Evolutionary conservation across 2,113 vertebrate species (phyloP).

Genomic region (Bambusicola thoracicus): DNA sequence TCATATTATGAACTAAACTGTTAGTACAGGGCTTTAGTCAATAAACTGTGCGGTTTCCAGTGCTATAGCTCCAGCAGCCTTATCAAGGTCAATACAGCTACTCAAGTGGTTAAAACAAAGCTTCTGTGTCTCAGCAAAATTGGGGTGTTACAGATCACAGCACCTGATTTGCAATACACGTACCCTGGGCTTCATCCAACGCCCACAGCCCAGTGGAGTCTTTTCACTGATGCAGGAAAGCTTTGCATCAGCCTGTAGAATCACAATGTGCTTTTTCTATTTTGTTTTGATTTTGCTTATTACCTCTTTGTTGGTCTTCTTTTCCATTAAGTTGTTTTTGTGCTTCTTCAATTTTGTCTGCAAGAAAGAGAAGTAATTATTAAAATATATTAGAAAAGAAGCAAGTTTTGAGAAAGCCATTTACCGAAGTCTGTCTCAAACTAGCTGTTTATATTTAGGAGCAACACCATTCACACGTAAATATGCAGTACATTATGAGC

Average conservation of each 20-base stretch:
- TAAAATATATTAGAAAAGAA: neutral
- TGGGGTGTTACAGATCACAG: neutral
- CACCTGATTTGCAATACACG: neutral
- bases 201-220: neutral
- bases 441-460: slow-evolving; percentile 10
- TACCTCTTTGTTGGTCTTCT: slow-evolving; percentile 92
- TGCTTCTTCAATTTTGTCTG: slow-evolving; percentile 99
- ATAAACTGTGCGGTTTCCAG: neutral
- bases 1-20: neutral
- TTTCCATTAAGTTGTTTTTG: slow-evolving; percentile 96
- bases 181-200: neutral
- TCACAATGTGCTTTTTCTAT: neutral
- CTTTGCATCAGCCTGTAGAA: neutral
- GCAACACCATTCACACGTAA: neutral
- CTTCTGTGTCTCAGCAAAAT: neutral
- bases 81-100: neutral
- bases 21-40: neutral
- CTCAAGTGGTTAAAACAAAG: neutral
- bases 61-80: neutral
- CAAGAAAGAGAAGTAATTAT: slow-evolving; percentile 54
- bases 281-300: neutral
- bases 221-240: neutral
- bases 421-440: slow-evolving; percentile 16
- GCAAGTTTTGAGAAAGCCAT: neutral
- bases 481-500: slow-evolving; percentile 22